Evolutionary conservation across 37 sponge, comb jelly and placozoan genomes (phyloP).

Genomic region (Crambe crambe): DNA sequence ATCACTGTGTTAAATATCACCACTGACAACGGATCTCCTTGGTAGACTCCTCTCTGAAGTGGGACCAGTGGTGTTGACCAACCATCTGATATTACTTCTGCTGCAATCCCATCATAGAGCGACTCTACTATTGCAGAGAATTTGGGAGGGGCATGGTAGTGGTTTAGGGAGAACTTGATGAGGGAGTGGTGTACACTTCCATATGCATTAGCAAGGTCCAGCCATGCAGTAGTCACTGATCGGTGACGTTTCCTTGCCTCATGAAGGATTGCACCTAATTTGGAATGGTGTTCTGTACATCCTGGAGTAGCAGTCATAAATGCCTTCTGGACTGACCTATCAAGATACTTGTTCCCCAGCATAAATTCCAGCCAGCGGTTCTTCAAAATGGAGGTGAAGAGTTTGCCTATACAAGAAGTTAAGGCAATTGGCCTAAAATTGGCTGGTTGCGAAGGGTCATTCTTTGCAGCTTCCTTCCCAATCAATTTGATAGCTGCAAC

Average conservation of each 20-base stretch:
- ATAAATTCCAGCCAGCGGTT: slow-evolving; percentile 3
- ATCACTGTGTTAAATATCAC: too few species aligned
- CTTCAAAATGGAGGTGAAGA: slow-evolving; percentile 2
- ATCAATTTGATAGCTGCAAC: too few species aligned
- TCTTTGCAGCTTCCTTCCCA: too few species aligned
- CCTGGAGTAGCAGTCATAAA: slow-evolving; percentile 2
- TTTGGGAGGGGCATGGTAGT: neutral
- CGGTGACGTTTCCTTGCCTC: too few species aligned
- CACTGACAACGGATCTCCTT: too few species aligned
- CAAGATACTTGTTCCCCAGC: neutral
- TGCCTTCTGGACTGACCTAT: slow-evolving; percentile 1
- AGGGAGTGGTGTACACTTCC: too few species aligned
- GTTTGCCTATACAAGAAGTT: neutral
- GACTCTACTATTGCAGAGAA: neutral
- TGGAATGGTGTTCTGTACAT: neutral
- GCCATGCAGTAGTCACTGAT: too few species aligned
- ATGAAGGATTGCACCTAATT: too few species aligned
- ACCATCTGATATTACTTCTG: neutral
- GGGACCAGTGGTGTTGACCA: neutral
- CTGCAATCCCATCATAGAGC: neutral
- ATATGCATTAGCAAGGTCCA: too few species aligned
- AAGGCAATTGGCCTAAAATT: neutral
- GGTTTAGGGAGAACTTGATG: neutral
- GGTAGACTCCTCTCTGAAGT: neutral
- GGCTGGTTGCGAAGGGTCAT: neutral